A percentile compares a stretch with the other conserved stretches of the same genome.
phyloP scores from a whole-genome alignment of 2,888 invertebrate species.

The Mesochorus sp. region DNA sequence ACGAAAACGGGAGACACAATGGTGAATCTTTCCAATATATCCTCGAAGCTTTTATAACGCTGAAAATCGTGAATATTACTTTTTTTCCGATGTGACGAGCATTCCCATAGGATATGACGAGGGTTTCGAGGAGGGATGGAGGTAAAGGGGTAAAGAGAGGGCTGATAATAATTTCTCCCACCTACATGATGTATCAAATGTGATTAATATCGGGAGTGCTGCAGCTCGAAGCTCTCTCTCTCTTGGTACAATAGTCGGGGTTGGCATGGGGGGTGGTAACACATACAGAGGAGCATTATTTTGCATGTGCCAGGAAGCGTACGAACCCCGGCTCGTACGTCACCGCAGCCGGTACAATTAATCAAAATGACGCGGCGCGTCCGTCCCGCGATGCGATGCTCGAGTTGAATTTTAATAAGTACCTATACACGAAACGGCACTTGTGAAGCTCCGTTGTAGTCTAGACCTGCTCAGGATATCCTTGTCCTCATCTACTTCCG shows the following conservation, averaged over 20 bases:
- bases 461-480: background rate
- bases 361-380: constrained; percentile 64
- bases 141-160: too few species aligned
- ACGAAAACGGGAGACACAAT: too few species aligned
- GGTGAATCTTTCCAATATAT: too few species aligned
- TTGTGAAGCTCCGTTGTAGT: too few species aligned
- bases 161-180: constrained; percentile 61
- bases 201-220: constrained; percentile 68
- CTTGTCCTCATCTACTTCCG: background rate
- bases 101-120: too few species aligned
- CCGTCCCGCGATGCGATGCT: constrained; percentile 38
- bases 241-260: constrained; percentile 12
- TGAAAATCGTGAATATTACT: too few species aligned
- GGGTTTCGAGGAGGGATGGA: too few species aligned
- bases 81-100: too few species aligned
- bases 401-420: constrained; percentile 61
- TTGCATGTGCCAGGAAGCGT: constrained; percentile 39
- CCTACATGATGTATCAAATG: constrained; percentile 65
- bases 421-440: background rate
- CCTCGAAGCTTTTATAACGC: too few species aligned
- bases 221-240: constrained; percentile 29
- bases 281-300: constrained; percentile 63
- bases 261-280: background rate
- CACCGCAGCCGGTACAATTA: constrained; percentile 64
- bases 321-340: constrained; percentile 41